These are phyloP conservation scores for Gryllus bimaculatus DNA, from an alignment of 1,140 invertebrate species.

Conservation along the genomic window DNA sequence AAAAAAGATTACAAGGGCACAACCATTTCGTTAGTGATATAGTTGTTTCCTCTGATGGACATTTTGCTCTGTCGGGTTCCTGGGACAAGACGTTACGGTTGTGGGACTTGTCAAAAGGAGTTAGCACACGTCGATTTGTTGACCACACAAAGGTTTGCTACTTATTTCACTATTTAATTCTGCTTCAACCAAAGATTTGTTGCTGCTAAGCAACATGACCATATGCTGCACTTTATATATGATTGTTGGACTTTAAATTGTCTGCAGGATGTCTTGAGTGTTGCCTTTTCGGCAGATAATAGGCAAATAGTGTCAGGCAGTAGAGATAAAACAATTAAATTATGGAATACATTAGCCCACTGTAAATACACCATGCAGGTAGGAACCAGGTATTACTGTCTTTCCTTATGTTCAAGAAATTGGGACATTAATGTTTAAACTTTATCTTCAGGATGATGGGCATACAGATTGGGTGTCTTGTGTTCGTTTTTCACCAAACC, in stretches of 20 bases:
- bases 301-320: constrained; percentile 99
- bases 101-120: constrained; percentile 94
- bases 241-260: background rate
- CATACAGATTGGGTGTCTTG: constrained; percentile 99
- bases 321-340: constrained; percentile 96
- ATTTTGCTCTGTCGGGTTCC: constrained; percentile 97
- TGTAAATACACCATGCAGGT: constrained; percentile 97
- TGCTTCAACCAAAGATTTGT: constrained; percentile 6
- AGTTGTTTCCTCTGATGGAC: constrained; percentile 96
- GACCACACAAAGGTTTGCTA: constrained; percentile 92
- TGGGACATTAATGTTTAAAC: background rate
- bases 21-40: constrained; percentile 99
- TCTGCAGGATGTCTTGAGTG: constrained; percentile 88
- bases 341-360: constrained; percentile 99
- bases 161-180: constrained; percentile 26
- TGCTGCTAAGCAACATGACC: background rate
- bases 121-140: constrained; percentile 88
- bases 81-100: constrained; percentile 98
- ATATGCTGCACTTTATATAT: background rate
- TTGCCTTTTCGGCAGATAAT: constrained; percentile 98
- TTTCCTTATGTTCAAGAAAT: constrained; percentile 53
- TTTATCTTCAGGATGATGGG: constrained; percentile 75
- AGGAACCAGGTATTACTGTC: constrained; percentile 10
- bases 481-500: constrained; percentile 96
- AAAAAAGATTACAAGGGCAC: constrained; percentile 93